These are phyloP conservation scores for Drosophila aff. DNA, from an alignment of 1,140 invertebrate genomes.

Conservation along the genomic window DNA sequence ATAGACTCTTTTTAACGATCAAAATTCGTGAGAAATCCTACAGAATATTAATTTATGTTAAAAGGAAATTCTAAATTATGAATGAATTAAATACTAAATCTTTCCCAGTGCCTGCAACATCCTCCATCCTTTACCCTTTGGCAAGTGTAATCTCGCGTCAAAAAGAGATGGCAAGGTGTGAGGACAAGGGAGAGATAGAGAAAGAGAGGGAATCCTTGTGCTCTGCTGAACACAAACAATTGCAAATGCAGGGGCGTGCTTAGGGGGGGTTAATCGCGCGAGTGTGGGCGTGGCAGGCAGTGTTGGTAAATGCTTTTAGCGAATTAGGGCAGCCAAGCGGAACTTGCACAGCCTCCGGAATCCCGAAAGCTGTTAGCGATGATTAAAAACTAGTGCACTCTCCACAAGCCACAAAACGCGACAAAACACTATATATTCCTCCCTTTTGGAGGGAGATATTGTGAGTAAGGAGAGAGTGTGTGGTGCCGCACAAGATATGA, in stretches of 20 bases:
- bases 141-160: slow-evolving; percentile 56
- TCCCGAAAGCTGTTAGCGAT: slow-evolving; percentile 61
- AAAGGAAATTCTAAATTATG: not conserved
- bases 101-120: not conserved
- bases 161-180: slow-evolving; percentile 7
- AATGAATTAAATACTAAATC: not conserved
- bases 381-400: slow-evolving; percentile 72
- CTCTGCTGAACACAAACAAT: slow-evolving; percentile 67
- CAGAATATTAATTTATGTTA: not conserved
- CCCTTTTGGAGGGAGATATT: not conserved
- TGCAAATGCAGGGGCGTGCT: slow-evolving; percentile 9
- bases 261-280: slow-evolving; percentile 24
- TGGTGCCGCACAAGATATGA: slow-evolving; percentile 65
- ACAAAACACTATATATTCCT: slow-evolving; percentile 9
- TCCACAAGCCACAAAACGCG: not conserved
- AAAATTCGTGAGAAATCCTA: too few relatives aligned
- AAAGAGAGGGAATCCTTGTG: slow-evolving; percentile 34
- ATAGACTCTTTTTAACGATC: too few relatives aligned
- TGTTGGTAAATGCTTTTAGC: slow-evolving; percentile 73
- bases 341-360: slow-evolving; percentile 34
- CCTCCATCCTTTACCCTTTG: not conserved
- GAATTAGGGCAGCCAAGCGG: slow-evolving; percentile 59
- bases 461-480: not conserved
- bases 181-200: not conserved
- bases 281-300: slow-evolving; percentile 47